Base-by-base conservation (phyloP, 2,888 invertebrate species). In the Beris morrisii region DNA sequence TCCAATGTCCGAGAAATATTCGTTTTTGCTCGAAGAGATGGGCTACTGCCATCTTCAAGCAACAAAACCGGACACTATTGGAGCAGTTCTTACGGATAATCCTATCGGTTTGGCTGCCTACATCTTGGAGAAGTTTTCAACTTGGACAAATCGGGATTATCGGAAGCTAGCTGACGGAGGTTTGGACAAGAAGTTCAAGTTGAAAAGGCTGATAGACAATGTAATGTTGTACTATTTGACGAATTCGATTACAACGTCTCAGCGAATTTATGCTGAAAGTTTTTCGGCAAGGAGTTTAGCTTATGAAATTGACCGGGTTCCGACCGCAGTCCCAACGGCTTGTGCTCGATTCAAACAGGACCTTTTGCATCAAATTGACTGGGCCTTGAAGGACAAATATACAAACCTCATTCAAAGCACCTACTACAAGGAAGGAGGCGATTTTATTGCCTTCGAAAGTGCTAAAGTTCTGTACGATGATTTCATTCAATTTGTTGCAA, bases 71-170 rank as follows among this genome's bases (percentile, higher is more conserved):
- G 95, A 95, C 74, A 93, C 94, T 0, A 81, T 92, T 71, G 94
- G 93, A 15, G 71, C 70, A 1, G 76, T 73, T 0, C 69, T 80
- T 6, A 74, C 74, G n/a, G 72, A 74, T 50, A 79, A 78, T 72
- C 96, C 97, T 0, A 85, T 89, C 0, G 95, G 94, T 0, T 79
- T 97, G 67, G 94, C 94, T 0, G 92, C 92, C 0, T 97, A 95
- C 74, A 90, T 96, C 63, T 79, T 97, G 11, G 95, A 97, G 74
- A 96, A 95, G 77, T 95, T 93, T 81, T 86, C 84, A 74, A 87
- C 74, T 5, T 91, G 81, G 89, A 92, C 82, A 77, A 90, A 82
- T 78, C 87, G 72, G 0, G 76, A 78, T 0, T 82, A 82, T 74
- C 82, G 79, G 15, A 74, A 79, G 0, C 79, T 84, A 0, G 75